Percentiles rank a stretch among this genome's conserved stretches.
These are phyloP conservation scores for Actinia equina DNA, from an alignment of 64 coral and sea anemone species.

Conservation along the genomic window DNA sequence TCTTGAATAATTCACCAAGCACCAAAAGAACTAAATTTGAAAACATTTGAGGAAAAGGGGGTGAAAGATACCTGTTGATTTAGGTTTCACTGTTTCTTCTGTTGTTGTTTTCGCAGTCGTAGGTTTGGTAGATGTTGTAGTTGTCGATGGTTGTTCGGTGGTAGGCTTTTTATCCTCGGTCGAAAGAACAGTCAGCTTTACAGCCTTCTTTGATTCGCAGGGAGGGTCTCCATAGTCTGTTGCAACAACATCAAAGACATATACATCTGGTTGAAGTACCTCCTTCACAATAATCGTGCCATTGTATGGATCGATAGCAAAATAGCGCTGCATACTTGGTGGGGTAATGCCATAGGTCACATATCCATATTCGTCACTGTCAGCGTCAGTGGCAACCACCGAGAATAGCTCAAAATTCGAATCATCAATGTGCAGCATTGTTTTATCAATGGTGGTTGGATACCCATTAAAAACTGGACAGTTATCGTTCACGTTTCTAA, in stretches of 20 bases:
- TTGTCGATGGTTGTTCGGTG: background rate
- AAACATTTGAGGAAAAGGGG: too few relatives aligned
- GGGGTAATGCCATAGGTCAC: conserved; percentile 20
- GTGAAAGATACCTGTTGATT: too few relatives aligned
- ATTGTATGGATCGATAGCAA: conserved; percentile 18
- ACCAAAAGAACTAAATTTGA: too few relatives aligned
- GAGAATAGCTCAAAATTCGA: background rate
- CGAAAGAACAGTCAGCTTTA: conserved; percentile 11
- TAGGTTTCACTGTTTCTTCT: too few relatives aligned
- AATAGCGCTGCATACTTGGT: background rate
- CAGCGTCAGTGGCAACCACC: conserved; percentile 25
- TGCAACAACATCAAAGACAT: conserved; percentile 6
- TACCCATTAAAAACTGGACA: conserved; percentile 24
- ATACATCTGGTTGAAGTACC: background rate
- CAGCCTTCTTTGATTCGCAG: background rate
- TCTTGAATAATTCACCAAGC: too few relatives aligned
- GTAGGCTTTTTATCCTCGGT: background rate
- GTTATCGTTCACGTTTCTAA: conserved; percentile 33
- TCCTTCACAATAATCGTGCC: background rate
- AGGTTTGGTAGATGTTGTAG: background rate
- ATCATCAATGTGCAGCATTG: background rate
- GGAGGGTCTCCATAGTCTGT: conserved; percentile 12
- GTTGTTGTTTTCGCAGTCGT: too few relatives aligned
- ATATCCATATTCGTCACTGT: conserved; percentile 26
- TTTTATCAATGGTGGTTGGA: background rate